Evolutionary conservation across 2,888 invertebrate genomes (phyloP), one percentile per base, ranked within the genome.

Genomic region (Coelopa pilipes): DNA sequence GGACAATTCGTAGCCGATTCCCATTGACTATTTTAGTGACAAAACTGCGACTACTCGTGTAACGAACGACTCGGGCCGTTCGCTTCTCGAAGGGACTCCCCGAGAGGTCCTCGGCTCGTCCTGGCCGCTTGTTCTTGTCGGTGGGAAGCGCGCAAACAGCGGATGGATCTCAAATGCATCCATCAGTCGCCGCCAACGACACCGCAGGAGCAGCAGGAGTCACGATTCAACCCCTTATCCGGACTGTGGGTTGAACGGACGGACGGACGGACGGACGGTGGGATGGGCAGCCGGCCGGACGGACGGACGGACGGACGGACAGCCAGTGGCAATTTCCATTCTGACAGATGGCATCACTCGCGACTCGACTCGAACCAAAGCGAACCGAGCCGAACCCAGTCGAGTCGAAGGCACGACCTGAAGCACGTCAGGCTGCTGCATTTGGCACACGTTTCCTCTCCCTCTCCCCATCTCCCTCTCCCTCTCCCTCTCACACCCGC

Each of bases 341-440:
- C 81, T 82, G 84, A 84, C 85, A 85, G 85, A 82, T 85, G 84
- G 82, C 78, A 79, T 78, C 78, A 81, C 82, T 83, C 79, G 80
- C 80, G 80, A 79, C n/a, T n/a, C n/a, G n/a, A n/a, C n/a, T n/a
- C n/a, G n/a, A n/a, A n/a, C n/a, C n/a, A n/a, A n/a, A 80, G 79
- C 81, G 81, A 81, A 79, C 80, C 4, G 7, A 34, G 7, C 80
- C 81, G 80, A 78, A 79, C 70, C 63, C 24, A 73, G 70, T 73
- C 67, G 75, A 73, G 73, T 66, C 67, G 76, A 69, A 57, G 50
- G 57, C 45, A 57, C 47, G 62, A 53, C 50, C 17, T n/a, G n/a
- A 49, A 50, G 62, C 62, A 62, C 62, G 71, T 46, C 19, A 55
- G 65, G 73, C 69, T 75, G 75, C 74, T 78, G 75, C 74, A 78